Evolutionary conservation across 2,797 vertebrate genomes (phyloP), one percentile per base, ranked within the genome.

Genomic region (Eremophila alpestris): DNA sequence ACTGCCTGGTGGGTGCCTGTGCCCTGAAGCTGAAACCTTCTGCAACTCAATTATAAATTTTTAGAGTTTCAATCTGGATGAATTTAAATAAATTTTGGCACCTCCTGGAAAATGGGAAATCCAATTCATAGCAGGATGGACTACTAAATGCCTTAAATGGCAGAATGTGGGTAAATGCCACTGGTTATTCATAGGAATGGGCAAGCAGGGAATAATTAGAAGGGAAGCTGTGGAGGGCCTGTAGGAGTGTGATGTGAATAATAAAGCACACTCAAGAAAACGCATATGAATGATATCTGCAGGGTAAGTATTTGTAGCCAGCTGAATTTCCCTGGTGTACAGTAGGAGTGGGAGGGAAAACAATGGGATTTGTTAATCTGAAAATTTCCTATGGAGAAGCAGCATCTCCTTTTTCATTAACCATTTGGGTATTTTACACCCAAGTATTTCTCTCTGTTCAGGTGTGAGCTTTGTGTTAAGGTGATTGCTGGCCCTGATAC

Each of bases 211-310:
- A 95, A 84, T 91, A 94, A 96, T 95, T 94, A 95, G 70, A 90
- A 90, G 70, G 74, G 67, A 93, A 94, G 64, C 78, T 84, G 83
- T 38, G 56, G 89, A 92, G 70, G 91, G 77, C 82, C 83, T 80
- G 87, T 75, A 94, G 87, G 89, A 96, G 86, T 91, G 86, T 90
- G 85, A 93, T 87, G 83, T 82, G 93, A 94, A 93, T 95, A 94
- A 94, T 95, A 95, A 91, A 74, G 93, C 70, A 94, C 70, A 48
- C 43, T 91, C 68, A 90, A 70, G 56, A 88, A 94, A 94, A 94
- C 51, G 83, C 78, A 54, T 77, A 90, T 96, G 87, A 95, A 95
- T 93, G 80, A 94, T 96, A 96, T 87, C 95, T 97, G 93, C 93
- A 91, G 93, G 87, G 67, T 92, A 94, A 91, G 87, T 95, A 89